Percentiles rank a stretch among this genome's conserved stretches.
Evolutionary conservation across 2,113 vertebrate genomes (phyloP).

Genomic region (Vimba vimba): DNA sequence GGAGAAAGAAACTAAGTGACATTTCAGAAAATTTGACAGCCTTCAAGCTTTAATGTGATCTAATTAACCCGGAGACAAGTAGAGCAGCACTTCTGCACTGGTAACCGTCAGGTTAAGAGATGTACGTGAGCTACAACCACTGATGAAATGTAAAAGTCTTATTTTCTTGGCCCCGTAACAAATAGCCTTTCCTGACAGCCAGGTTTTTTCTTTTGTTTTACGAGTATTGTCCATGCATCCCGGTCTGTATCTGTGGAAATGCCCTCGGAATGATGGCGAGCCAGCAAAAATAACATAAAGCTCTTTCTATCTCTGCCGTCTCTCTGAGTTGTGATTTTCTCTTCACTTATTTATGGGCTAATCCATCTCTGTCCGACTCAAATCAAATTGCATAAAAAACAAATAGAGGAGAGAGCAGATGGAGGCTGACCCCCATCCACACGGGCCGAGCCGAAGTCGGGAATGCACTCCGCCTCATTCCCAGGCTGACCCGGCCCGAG

Average conservation of each 20-base stretch:
- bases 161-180: background rate
- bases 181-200: constrained; percentile 5
- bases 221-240: constrained; percentile 54
- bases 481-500: constrained; percentile 14
- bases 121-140: background rate
- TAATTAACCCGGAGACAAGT: constrained; percentile 1
- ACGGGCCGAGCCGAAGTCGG: background rate
- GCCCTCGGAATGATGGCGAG: constrained; percentile 39
- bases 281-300: background rate
- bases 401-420: constrained; percentile 24
- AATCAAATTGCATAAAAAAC: constrained; percentile 52
- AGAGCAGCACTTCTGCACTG: background rate
- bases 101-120: background rate
- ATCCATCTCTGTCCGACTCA: constrained; percentile 48
- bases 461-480: background rate
- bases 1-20: constrained; percentile 22
- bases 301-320: constrained; percentile 23
- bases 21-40: background rate
- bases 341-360: constrained; percentile 57
- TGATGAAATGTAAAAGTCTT: constrained; percentile 12
- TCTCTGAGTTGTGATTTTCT: constrained; percentile 42
- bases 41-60: constrained; percentile 33
- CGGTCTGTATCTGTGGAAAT: constrained; percentile 37
- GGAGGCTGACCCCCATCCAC: constrained; percentile 1
- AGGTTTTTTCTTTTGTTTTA: constrained; percentile 52